A percentile compares a stretch with the other conserved stretches of the same genome.
Conservation (phyloP, 1,140 invertebrate genomes). For the Leptopilina clavipes region DNA sequence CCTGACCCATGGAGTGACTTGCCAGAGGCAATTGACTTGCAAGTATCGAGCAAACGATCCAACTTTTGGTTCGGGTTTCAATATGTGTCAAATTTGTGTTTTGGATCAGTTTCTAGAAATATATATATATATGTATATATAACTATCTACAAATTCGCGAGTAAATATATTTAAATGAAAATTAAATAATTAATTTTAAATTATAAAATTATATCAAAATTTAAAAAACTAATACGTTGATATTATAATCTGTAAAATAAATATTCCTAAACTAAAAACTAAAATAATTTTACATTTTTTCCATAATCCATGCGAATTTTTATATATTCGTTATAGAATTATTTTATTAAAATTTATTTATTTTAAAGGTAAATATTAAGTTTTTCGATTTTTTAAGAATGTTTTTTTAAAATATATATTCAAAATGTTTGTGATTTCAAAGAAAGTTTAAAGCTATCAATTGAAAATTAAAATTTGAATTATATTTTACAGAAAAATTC, state of each 20-base stretch:
- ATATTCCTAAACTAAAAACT: background rate
- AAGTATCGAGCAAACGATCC: background rate
- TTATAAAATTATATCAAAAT: slow-evolving; percentile 1
- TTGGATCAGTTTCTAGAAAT: background rate
- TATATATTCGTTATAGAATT: background rate
- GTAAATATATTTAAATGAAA: slow-evolving; percentile 2
- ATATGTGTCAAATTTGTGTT: slow-evolving; percentile 16
- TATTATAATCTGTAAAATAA: background rate
- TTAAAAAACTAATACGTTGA: background rate
- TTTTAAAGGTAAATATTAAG: too few species aligned
- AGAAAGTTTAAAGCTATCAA: too few species aligned
- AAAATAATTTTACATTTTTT: background rate
- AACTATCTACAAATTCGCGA: slow-evolving; percentile 5
- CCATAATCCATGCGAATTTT: slow-evolving; percentile 12
- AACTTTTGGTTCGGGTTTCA: slow-evolving; percentile 23
- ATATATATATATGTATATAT: slow-evolving; percentile 1
- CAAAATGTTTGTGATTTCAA: too few species aligned
- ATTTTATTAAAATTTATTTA: too few species aligned
- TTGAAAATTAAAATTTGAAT: too few species aligned
- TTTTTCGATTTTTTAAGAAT: too few species aligned
- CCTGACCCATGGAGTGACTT: background rate
- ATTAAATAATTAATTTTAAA: slow-evolving; percentile 2
- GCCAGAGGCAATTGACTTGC: background rate
- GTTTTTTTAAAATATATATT: too few species aligned
- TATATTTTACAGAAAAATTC: too few species aligned